Percentiles rank a stretch among this genome's conserved stretches.
These are phyloP conservation scores for Leptinotarsa texana DNA, from an alignment of 1,140 invertebrate genomes.

Conservation along the genomic window DNA sequence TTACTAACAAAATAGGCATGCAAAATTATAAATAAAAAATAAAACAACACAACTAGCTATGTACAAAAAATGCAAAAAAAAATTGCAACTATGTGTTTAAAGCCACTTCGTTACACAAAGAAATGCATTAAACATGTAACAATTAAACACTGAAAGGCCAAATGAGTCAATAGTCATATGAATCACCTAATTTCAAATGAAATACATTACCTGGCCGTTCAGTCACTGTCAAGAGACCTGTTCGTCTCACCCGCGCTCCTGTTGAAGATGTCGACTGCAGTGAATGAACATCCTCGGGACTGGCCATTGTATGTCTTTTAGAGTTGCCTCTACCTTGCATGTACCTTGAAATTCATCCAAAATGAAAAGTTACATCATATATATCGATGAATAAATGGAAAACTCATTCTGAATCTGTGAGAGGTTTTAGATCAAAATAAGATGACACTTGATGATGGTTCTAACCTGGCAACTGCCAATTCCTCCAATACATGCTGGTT, in stretches of 20 bases:
- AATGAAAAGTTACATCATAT: background rate
- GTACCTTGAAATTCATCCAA: slow-evolving; percentile 62
- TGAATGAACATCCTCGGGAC: slow-evolving; percentile 66
- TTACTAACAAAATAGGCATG: slow-evolving; percentile 69
- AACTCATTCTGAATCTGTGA: no score
- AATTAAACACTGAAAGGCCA: background rate
- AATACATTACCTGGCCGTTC: slow-evolving; percentile 76
- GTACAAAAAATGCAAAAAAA: slow-evolving; percentile 46
- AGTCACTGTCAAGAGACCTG: slow-evolving; percentile 80
- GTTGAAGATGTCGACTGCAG: slow-evolving; percentile 56
- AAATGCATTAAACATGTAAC: background rate
- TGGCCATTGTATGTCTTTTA: slow-evolving; percentile 69
- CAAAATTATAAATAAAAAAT: slow-evolving; percentile 57
- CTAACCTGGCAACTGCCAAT: slow-evolving; percentile 59
- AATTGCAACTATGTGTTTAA: slow-evolving; percentile 39
- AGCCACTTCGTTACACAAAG: background rate
- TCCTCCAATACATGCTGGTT: slow-evolving; percentile 53
- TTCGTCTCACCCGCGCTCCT: slow-evolving; percentile 68
- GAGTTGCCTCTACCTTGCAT: slow-evolving; percentile 71
- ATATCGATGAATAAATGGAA: no score
- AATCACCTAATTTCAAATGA: no score
- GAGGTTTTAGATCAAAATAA: no score
- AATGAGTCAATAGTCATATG: background rate
- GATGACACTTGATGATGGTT: no score
- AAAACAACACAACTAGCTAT: slow-evolving; percentile 43